A percentile compares a stretch with the other conserved stretches of the same genome.
phyloP scores from a whole-genome alignment of 2,797 vertebrate genomes.

The Coregonus ussuriensis region DNA sequence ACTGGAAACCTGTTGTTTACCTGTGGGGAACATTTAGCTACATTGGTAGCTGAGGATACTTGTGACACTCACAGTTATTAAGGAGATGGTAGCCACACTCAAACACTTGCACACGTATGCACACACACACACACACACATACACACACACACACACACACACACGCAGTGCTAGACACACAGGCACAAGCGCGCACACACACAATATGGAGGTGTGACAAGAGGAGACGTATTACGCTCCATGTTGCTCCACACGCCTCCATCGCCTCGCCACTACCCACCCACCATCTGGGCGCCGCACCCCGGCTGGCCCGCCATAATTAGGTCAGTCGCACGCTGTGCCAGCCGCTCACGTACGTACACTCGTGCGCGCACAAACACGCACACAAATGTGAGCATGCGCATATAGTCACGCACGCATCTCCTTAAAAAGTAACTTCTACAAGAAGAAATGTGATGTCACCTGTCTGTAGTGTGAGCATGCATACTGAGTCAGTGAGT shows the following conservation, averaged over 20 bases:
- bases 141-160: too few species aligned
- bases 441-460: background rate
- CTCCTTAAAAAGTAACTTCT: background rate
- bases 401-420: background rate
- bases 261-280: background rate
- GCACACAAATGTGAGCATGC: conserved; percentile 17
- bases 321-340: conserved; percentile 50
- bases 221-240: conserved; percentile 49
- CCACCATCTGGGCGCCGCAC: conserved; percentile 47
- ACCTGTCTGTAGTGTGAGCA: background rate
- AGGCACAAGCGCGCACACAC: too few species aligned
- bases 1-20: background rate
- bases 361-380: conserved; percentile 3
- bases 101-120: background rate
- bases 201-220: conserved; percentile 34
- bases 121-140: too few species aligned
- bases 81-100: background rate
- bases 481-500: background rate
- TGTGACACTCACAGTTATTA: conserved; percentile 40
- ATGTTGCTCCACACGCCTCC: conserved; percentile 2
- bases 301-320: conserved; percentile 50
- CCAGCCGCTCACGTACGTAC: conserved; percentile 1
- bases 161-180: too few species aligned
- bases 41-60: conserved; percentile 26
- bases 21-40: conserved; percentile 40